Evolutionary conservation across 2,797 vertebrate species (phyloP), one percentile per base, ranked within the genome.

Genomic region (Mormyrus hasselquistii): DNA sequence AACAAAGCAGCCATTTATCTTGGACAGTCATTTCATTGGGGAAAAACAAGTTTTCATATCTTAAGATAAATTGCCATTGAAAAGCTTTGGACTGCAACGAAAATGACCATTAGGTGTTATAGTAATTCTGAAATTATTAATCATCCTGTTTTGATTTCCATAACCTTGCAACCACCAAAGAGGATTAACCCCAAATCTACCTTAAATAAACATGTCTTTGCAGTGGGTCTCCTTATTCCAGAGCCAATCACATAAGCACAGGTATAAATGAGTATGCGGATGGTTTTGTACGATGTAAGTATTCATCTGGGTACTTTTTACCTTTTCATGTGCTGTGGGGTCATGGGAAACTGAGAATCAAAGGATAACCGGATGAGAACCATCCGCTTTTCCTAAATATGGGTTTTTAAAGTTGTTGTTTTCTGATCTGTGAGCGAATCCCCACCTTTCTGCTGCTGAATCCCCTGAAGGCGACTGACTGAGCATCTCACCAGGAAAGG

Each of bases 391-490:
- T 2, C 38, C 16, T 79, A 44, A 79, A 79, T 44, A 79, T 29
- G 49, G 10, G n/a, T 49, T 12, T 84, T 84, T 84, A 22, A 79
- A 79, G 73, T n/a, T 79, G 38, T 79, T 44, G 38, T 76, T 38
- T 8, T 79, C 44, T 44, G 73, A 79, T 79, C 73, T n/a, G 34
- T 79, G 73, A 44, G 73, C 4, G 38, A 41, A 79, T 85, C 25
- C 82, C 82, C 47, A 52, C 29, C 47, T 25, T 22, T 22, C 82
- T 85, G 14, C 82, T 29, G n/a, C 47, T 52, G 47, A 50, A 29
- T 47, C 47, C 82, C n/a, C 41, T 84, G 82, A 84, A 50, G 82
- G 25, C 52, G 82, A 85, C 41, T 85, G 82, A 85, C 52, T 85
- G 82, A 84, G 44, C 49, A 19, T 52, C 82, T 52, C 82, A 49